Percentiles rank a stretch among this genome's conserved stretches.
These are phyloP conservation scores for Jordanella pulchra DNA, from an alignment of 2,797 vertebrate genomes.

Conservation along the genomic window DNA sequence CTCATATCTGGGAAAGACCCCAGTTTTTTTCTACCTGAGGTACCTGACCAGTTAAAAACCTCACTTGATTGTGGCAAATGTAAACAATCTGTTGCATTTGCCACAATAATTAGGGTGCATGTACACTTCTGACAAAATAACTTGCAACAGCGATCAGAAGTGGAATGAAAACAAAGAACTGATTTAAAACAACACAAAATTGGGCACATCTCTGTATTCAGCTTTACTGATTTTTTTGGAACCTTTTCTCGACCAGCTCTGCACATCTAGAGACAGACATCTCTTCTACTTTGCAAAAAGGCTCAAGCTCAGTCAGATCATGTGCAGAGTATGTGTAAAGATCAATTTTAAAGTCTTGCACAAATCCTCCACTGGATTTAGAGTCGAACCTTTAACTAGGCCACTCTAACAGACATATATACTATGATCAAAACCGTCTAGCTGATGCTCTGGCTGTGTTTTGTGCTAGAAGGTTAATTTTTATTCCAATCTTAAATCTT, in stretches of 20 bases:
- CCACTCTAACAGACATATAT: not conserved
- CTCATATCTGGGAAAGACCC: not conserved
- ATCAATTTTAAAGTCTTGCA: too few species aligned
- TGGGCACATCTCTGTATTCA: too few species aligned
- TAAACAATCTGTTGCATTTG: not conserved
- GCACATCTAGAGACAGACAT: not conserved
- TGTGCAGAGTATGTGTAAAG: too few species aligned
- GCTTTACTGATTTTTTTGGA: too few species aligned
- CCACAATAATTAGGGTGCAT: not conserved
- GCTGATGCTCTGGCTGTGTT: not conserved
- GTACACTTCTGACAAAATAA: not conserved
- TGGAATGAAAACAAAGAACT: not conserved
- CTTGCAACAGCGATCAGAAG: not conserved
- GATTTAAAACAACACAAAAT: not conserved
- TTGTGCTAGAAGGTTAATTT: not conserved
- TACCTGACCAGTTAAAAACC: not conserved
- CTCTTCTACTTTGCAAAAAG: too few species aligned
- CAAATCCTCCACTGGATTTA: too few species aligned
- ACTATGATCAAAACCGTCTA: not conserved
- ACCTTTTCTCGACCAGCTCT: not conserved
- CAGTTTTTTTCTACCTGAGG: not conserved
- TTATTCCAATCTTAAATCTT: too few species aligned
- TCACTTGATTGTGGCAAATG: too few species aligned
- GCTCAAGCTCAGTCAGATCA: too few species aligned
- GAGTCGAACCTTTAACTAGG: not conserved